Base-by-base conservation (phyloP, 1,140 invertebrate genomes). In the Goniozus legneri region DNA sequence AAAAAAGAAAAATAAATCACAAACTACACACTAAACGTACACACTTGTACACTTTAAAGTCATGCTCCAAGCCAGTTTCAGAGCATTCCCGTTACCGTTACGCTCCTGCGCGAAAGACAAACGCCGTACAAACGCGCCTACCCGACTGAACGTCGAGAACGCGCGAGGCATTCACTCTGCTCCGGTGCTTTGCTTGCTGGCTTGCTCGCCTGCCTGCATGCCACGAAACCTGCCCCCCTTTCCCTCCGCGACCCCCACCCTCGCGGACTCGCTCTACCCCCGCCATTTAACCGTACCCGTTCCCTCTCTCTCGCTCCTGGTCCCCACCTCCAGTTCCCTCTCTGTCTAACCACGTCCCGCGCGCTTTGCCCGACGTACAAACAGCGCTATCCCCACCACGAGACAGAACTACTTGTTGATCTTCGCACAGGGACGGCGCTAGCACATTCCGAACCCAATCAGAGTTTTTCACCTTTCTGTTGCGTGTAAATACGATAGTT, bases 341-440 rank as follows among this genome's bases (percentile, higher is more conserved):
- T 27, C 38, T 10, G 7, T 30, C 35, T 21, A 30, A 3, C 47
- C 47, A 41, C 14, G 37, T 49, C 54, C 48, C 42, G 1, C 48
- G 47, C 41, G 43, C 32, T 38, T 48, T 34, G 36, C 10, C 40
- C 34, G n/a, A n/a, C 53, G 34, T 53, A 40, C 57, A 62, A 62
- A 62, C 61, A 64, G 47, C 41, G 50, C 31, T 31, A 14, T 42
- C 32, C 60, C 53, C 60, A 53, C 47, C 22, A 13, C 22, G 33
- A 12, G 20, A 14, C 33, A 50, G 16, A 44, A 57, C 61, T 62
- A 64, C 61, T 64, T 64, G 61, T 64, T 64, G 61, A 62, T 60
- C 57, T 54, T 61, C 53, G 15, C 12, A 3, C 61, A 64, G 60
- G 54, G 15, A 24, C 52, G 61, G 10, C 30, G 24, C 19, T 14